These are phyloP conservation scores for Copidosoma aretas DNA, from an alignment of 2,888 invertebrate genomes.

Conservation along the genomic window DNA sequence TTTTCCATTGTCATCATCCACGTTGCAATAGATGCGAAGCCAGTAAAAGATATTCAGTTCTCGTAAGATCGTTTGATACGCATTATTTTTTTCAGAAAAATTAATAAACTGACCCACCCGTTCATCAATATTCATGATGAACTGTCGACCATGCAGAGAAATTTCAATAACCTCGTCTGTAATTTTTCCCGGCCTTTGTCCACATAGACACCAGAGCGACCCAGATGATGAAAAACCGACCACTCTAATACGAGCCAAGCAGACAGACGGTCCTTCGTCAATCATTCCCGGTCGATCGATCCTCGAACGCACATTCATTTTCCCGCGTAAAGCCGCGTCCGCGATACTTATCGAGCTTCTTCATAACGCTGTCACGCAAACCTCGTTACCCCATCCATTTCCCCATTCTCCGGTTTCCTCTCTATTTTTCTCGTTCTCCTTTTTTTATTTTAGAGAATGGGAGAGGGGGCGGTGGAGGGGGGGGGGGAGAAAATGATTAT, in stretches of 20 bases:
- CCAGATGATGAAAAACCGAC: conserved; percentile 17
- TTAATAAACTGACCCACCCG: no score
- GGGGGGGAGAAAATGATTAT: conserved; percentile 49
- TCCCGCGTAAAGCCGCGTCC: not conserved
- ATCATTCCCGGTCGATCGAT: conserved; percentile 32
- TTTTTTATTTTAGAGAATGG: no score
- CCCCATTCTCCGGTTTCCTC: conserved; percentile 15
- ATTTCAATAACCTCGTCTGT: not conserved
- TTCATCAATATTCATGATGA: no score
- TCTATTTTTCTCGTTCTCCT: no score
- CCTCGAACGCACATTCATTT: conserved; percentile 11
- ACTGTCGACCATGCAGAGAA: not conserved
- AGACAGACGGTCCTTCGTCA: conserved; percentile 17
- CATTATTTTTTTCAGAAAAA: no score
- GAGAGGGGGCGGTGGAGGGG: not conserved
- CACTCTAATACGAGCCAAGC: conserved; percentile 1
- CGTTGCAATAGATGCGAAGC: no score
- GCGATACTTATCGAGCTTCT: conserved; percentile 51
- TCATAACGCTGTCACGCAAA: conserved; percentile 36
- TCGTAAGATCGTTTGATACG: no score
- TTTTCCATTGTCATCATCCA: no score
- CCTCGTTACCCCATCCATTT: conserved; percentile 22
- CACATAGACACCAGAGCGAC: not conserved
- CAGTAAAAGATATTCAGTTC: no score
- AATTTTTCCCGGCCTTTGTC: not conserved